Conservation (phyloP, 2,888 invertebrate species). For the Anodontia alba region DNA sequence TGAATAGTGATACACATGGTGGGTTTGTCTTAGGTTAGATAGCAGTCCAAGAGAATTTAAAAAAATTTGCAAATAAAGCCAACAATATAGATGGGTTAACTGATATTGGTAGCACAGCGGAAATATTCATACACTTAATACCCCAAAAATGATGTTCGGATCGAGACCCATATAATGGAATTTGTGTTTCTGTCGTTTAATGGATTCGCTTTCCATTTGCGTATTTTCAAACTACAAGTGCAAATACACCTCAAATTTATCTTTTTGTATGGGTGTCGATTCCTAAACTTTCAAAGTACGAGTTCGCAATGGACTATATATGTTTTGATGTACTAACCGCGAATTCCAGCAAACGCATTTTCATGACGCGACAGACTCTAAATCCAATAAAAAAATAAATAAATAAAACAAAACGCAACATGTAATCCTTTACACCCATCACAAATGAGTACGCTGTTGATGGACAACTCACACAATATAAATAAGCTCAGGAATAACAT, state of each 20-base stretch:
- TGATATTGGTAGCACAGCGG: constrained; percentile 24
- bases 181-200: constrained; percentile 32
- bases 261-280: constrained; percentile 38
- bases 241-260: constrained; percentile 38
- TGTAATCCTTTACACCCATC: constrained; percentile 15
- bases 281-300: constrained; percentile 25
- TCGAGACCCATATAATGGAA: constrained; percentile 39
- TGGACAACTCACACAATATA: constrained; percentile 44
- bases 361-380: constrained; percentile 18
- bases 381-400: no score
- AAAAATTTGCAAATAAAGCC: constrained; percentile 28
- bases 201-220: constrained; percentile 42
- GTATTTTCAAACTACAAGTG: constrained; percentile 32
- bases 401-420: constrained; percentile 10
- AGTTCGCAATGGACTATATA: constrained; percentile 30
- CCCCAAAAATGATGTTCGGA: constrained; percentile 21
- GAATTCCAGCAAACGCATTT: constrained; percentile 39
- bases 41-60: constrained; percentile 39
- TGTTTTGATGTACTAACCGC: constrained; percentile 37
- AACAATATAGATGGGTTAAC: constrained; percentile 30
- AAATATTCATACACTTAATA: constrained; percentile 28
- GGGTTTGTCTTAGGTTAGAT: constrained; percentile 42
- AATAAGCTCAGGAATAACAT: constrained; percentile 46
- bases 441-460: constrained; percentile 25
- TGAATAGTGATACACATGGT: background rate